Evolutionary conservation across 1,140 invertebrate genomes (phyloP).

Genomic region (Elysia chlorotica): DNA sequence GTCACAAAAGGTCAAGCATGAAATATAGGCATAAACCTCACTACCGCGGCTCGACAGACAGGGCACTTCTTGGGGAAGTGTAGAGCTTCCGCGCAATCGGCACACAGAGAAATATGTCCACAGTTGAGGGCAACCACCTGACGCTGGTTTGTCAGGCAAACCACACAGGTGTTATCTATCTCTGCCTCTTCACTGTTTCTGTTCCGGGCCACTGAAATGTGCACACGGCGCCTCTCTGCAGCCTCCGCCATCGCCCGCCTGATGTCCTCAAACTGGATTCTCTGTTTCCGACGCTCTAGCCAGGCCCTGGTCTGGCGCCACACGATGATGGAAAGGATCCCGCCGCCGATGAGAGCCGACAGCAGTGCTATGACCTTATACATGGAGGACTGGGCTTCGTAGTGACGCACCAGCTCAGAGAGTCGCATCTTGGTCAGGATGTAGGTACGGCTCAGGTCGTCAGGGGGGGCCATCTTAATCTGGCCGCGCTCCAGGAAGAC

Average conservation of each 20-base stretch:
- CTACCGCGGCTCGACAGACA: slow-evolving; percentile 53
- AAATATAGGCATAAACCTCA: slow-evolving; percentile 47
- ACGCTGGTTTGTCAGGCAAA: slow-evolving; percentile 58
- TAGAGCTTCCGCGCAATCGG: slow-evolving; percentile 54
- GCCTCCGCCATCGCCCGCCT: neutral
- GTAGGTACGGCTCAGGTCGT: slow-evolving; percentile 34
- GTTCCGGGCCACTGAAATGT: neutral
- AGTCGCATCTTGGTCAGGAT: slow-evolving; percentile 54
- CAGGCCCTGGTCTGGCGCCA: slow-evolving; percentile 34
- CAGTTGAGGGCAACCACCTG: slow-evolving; percentile 60
- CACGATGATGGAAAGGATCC: slow-evolving; percentile 37
- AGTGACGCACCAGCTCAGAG: slow-evolving; percentile 45
- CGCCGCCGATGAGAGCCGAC: slow-evolving; percentile 37
- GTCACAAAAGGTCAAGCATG: slow-evolving; percentile 32
- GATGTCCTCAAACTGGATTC: slow-evolving; percentile 30
- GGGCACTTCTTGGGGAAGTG: slow-evolving; percentile 56
- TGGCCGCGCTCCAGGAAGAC: slow-evolving; percentile 45
- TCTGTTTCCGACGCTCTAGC: slow-evolving; percentile 22
- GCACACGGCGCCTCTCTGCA: slow-evolving; percentile 11
- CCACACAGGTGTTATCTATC: slow-evolving; percentile 54
- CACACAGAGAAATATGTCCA: slow-evolving; percentile 62
- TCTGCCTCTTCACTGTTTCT: neutral
- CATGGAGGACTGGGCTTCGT: slow-evolving; percentile 36
- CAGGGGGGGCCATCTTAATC: slow-evolving; percentile 49
- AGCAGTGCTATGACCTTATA: slow-evolving; percentile 46